Percentiles rank a stretch among this genome's conserved stretches.
These are phyloP conservation scores for Nemopilema nomurai DNA, from an alignment of 30 jellyfish, hydroid and myxozoan species.

Conservation along the genomic window DNA sequence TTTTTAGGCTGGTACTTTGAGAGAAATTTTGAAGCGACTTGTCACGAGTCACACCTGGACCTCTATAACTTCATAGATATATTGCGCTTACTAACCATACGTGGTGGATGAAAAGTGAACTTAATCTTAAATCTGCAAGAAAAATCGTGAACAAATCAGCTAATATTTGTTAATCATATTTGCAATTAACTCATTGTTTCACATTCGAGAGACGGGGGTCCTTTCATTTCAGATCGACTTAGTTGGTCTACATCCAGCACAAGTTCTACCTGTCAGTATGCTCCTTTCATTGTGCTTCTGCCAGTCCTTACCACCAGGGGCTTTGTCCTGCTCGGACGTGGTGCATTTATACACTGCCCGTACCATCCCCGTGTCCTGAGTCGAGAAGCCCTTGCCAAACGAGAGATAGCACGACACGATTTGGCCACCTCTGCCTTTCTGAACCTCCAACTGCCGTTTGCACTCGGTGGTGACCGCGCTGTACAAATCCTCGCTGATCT, in stretches of 20 bases:
- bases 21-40: no score
- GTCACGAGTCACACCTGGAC: no score
- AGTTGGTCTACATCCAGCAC: no score
- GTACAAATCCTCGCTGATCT: neutral
- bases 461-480: conserved; percentile 11
- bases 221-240: no score
- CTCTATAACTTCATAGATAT: no score
- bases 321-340: conserved; percentile 1
- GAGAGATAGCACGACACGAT: conserved; percentile 35
- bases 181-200: no score
- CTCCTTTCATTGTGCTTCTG: neutral
- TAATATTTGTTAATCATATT: no score
- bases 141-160: no score
- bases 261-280: neutral
- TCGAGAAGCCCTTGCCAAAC: conserved; percentile 41
- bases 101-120: no score
- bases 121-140: no score
- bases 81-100: no score
- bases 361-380: conserved; percentile 7
- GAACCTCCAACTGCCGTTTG: conserved; percentile 4
- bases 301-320: conserved; percentile 43
- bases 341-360: conserved; percentile 41
- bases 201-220: no score
- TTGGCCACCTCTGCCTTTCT: conserved; percentile 10
- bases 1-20: neutral